Base-by-base conservation (phyloP, 2,888 invertebrate species). In the Dusona sp. region DNA sequence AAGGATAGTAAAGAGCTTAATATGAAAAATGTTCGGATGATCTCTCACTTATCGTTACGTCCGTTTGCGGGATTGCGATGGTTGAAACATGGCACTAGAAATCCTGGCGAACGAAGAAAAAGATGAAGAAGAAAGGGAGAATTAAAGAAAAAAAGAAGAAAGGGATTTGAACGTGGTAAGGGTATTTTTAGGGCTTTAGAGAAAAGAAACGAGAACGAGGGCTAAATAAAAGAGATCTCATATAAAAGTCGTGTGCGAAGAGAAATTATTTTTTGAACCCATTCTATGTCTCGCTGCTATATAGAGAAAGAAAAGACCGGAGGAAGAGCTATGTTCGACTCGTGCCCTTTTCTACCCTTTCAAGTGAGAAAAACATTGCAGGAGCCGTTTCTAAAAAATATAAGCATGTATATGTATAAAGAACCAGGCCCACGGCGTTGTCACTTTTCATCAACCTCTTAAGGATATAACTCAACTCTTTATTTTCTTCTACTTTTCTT, bases 11-110 rank as follows among this genome's bases (percentile, higher is more conserved):
- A 89, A 90, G 79, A 91, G 92, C 92, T 92, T 92, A 90, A 90
- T 89, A 91, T 92, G 92, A 92, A 90, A 92, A 92, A 92, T 92
- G 91, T 88, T 87, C 86, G 90, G 91, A 91, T 92, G 90, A 92
- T 90, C 91, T 91, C 87, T 85, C 88, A 89, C 89, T 86, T 88
- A 88, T 87, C 88, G 87, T 86, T 82, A 78, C 72, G 78, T 84
- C 72, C 85, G 82, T 84, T 64, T 78, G 67, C 33, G 77, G 65
- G 57, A 57, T 57, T 68, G 38, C 61, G 13, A 13, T 9, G 25
- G 48, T 33, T 9, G 54, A 16, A 38, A 68, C 16, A 68, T 4
- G n/a, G 79, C n/a, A 29, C 7, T 1, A 68, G 83, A 77, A 70
- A 86, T 79, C 75, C 75, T 75, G 74, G 79, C 54, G 85, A 79